Conservation (phyloP, 2,113 vertebrate species). For the Carassius auratus region DNA sequence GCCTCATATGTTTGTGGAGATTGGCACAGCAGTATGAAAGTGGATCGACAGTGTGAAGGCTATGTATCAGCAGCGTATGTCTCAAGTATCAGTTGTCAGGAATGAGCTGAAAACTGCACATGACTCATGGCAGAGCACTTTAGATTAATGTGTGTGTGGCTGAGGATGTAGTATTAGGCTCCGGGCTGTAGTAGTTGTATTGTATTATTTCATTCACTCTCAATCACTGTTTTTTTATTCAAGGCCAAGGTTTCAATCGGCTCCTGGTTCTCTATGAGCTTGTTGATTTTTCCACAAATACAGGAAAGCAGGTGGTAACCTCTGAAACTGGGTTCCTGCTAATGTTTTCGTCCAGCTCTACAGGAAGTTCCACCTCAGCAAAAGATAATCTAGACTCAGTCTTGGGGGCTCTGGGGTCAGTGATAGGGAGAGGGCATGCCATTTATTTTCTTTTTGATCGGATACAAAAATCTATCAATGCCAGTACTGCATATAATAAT, state of each 20-base stretch:
- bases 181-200: neutral
- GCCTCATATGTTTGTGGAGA: conserved; percentile 69
- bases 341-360: conserved; percentile 48
- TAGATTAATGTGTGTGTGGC: neutral
- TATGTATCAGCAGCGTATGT: conserved; percentile 15
- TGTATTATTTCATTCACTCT: conserved; percentile 25
- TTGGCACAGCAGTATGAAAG: conserved; percentile 69
- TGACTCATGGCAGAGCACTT: neutral
- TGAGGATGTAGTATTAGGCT: neutral
- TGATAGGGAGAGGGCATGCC: neutral
- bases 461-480: neutral
- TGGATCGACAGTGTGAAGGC: conserved; percentile 47
- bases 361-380: conserved; percentile 49
- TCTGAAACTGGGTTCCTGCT: conserved; percentile 47
- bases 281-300: conserved; percentile 8
- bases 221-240: neutral
- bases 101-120: conserved; percentile 24
- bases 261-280: neutral
- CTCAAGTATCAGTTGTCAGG: neutral
- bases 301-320: conserved; percentile 48
- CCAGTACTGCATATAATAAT: neutral
- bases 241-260: neutral
- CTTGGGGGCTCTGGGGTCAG: neutral
- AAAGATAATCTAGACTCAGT: conserved; percentile 34
- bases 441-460: neutral